Conservation (phyloP, 2,113 vertebrate genomes). For the Psettodes erumei region DNA sequence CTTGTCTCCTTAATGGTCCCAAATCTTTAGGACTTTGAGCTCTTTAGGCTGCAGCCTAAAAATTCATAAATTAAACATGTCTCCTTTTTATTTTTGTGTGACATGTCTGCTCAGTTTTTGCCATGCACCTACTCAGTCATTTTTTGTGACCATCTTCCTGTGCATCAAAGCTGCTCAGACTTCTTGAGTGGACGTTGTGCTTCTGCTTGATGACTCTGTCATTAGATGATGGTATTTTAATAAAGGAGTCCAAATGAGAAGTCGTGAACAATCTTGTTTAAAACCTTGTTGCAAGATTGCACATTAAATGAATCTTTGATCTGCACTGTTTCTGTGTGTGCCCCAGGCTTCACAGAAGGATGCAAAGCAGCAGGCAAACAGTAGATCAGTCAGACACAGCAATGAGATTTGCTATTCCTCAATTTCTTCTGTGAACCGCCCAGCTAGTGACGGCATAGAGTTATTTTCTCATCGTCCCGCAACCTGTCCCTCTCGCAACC, state of each 20-base stretch:
- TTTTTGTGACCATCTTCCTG: neutral
- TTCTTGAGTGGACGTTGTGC: neutral
- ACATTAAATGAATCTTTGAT: conserved; percentile 58
- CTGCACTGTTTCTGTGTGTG: conserved; percentile 48
- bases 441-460: conserved; percentile 26
- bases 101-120: conserved; percentile 1
- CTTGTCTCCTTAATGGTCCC: neutral
- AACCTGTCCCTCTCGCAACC: conserved; percentile 27
- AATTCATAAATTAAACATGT: neutral
- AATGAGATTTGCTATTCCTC: conserved; percentile 55
- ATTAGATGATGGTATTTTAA: conserved; percentile 30
- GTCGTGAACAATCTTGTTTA: conserved; percentile 62
- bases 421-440: conserved; percentile 44
- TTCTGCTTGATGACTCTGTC: conserved; percentile 20
- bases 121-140: neutral
- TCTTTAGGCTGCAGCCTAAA: neutral
- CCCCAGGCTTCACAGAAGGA: conserved; percentile 59
- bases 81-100: conserved; percentile 4
- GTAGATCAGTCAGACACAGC: conserved; percentile 47
- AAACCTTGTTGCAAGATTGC: conserved; percentile 62
- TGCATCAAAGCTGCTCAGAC: neutral
- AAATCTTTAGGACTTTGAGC: neutral
- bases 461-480: conserved; percentile 21
- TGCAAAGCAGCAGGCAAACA: conserved; percentile 54
- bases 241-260: conserved; percentile 46